phyloP scores from a whole-genome alignment of 2,113 vertebrate genomes.

The Symphodus melops region DNA sequence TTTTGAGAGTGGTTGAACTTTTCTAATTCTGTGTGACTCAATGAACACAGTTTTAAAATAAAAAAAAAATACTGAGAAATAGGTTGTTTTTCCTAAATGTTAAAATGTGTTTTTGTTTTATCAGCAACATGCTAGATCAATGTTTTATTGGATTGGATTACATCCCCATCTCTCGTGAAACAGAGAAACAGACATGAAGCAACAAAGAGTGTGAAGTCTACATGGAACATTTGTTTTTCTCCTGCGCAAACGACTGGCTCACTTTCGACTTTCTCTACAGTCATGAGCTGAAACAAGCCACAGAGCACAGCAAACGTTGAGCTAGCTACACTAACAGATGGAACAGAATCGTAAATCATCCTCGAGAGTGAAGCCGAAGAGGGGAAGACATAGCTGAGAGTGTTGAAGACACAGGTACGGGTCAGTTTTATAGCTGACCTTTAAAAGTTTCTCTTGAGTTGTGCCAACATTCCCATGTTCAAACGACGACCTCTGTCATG shows the following conservation, averaged over 20 bases:
- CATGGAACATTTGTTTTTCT: too few species aligned
- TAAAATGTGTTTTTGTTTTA: too few species aligned
- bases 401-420: neutral
- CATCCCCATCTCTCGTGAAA: too few species aligned
- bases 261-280: neutral
- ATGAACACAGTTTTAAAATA: too few species aligned
- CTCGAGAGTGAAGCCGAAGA: neutral
- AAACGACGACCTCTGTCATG: neutral
- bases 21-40: too few species aligned
- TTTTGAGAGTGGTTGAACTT: too few species aligned
- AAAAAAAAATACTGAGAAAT: too few species aligned
- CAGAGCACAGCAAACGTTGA: slow-evolving; percentile 15
- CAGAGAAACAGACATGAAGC: slow-evolving; percentile 1
- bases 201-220: neutral
- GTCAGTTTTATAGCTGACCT: slow-evolving; percentile 31
- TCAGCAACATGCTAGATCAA: too few species aligned
- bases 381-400: slow-evolving; percentile 15
- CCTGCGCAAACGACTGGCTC: too few species aligned
- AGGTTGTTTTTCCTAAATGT: too few species aligned
- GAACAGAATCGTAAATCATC: slow-evolving; percentile 42
- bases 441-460: slow-evolving; percentile 7
- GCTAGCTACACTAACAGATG: slow-evolving; percentile 19
- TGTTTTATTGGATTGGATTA: too few species aligned
- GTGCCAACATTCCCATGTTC: slow-evolving; percentile 10
- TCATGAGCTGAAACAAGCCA: neutral